These are phyloP conservation scores for Stercorarius parasiticus DNA, from an alignment of 2,113 vertebrate genomes.

Conservation along the genomic window DNA sequence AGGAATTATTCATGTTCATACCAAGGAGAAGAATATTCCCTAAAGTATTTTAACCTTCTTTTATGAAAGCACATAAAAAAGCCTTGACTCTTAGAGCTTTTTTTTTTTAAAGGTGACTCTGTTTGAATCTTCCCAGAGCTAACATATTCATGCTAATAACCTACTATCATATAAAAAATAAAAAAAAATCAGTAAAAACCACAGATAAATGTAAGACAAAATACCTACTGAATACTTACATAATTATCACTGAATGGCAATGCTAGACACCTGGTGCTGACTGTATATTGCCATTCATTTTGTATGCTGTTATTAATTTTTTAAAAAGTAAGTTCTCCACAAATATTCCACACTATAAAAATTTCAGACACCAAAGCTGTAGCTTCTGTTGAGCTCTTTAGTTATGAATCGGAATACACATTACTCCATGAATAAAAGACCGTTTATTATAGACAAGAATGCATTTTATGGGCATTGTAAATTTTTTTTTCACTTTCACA, in stretches of 20 bases:
- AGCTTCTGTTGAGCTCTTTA: neutral
- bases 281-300: neutral
- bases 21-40: neutral
- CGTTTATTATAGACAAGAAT: neutral
- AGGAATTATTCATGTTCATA: neutral
- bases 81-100: neutral
- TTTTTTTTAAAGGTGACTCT: neutral
- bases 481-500: neutral
- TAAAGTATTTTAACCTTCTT: constrained; percentile 1
- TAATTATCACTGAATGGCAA: constrained; percentile 18
- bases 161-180: neutral
- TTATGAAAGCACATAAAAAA: constrained; percentile 22
- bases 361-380: neutral
- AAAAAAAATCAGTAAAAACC: neutral
- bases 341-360: neutral
- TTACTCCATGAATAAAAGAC: neutral
- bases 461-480: neutral
- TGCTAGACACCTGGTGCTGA: neutral
- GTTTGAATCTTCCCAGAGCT: neutral
- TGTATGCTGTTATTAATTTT: neutral
- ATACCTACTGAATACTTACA: neutral
- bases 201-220: constrained; percentile 11
- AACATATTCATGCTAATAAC: neutral
- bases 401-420: neutral
- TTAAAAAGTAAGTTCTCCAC: neutral